A percentile compares a stretch with the other conserved stretches of the same genome.
Conservation (phyloP, 2,888 invertebrate genomes). For the Apocheima hispidaria region DNA sequence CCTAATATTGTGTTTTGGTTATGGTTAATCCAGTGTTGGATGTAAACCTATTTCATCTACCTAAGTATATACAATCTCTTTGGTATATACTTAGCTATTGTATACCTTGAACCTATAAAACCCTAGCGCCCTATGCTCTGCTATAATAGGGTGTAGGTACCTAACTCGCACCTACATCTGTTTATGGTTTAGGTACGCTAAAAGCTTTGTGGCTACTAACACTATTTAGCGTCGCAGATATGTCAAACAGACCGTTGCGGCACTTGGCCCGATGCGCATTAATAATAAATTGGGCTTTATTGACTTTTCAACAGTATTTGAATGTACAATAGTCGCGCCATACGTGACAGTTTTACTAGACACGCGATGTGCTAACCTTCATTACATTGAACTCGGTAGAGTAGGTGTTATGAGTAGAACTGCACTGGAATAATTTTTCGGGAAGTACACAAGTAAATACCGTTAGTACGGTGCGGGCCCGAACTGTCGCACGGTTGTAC, state of each 20-base stretch:
- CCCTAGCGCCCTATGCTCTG: neutral
- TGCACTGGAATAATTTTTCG: neutral
- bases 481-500: too few relatives aligned
- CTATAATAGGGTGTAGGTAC: too few relatives aligned
- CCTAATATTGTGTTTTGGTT: too few relatives aligned
- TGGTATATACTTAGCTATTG: too few relatives aligned
- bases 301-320: constrained; percentile 60
- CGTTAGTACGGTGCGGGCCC: too few relatives aligned
- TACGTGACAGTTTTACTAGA: constrained; percentile 29
- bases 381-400: constrained; percentile 26
- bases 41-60: too few relatives aligned
- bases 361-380: constrained; percentile 51
- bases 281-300: constrained; percentile 63
- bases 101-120: neutral
- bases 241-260: constrained; percentile 37
- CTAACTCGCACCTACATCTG: neutral
- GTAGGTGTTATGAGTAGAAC: constrained; percentile 13
- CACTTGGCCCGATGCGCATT: constrained; percentile 55
- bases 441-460: neutral
- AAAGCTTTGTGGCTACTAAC: constrained; percentile 16
- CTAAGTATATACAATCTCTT: too few relatives aligned
- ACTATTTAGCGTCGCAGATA: constrained; percentile 4
- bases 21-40: too few relatives aligned
- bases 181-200: neutral
- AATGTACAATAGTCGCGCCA: constrained; percentile 30